phyloP scores from a whole-genome alignment of 1,140 invertebrate species.

The Adoxophyes honmai region DNA sequence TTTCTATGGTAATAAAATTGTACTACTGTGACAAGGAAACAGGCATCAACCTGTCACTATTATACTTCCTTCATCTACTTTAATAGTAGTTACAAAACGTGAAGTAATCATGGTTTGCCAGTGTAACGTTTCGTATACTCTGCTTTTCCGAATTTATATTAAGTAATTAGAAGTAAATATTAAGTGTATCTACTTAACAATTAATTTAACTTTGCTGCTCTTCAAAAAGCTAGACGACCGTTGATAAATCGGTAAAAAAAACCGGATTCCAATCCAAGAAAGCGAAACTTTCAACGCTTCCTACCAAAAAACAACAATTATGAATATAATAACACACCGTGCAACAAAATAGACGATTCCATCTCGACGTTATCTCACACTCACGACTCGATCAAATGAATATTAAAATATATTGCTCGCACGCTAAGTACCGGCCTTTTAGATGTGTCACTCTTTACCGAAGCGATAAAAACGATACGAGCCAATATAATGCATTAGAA shows the following conservation, averaged over 20 bases:
- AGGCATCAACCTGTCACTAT: no score
- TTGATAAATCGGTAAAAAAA: conserved; percentile 9
- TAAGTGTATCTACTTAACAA: no score
- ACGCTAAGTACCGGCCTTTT: conserved; percentile 33
- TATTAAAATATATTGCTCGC: conserved; percentile 32
- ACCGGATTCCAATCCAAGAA: background rate
- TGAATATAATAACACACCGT: conserved; percentile 10
- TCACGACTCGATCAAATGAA: conserved; percentile 48
- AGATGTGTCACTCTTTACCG: conserved; percentile 31
- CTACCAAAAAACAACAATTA: conserved; percentile 9
- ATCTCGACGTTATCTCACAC: conserved; percentile 28
- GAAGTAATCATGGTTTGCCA: no score
- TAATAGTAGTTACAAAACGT: no score
- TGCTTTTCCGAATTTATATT: no score
- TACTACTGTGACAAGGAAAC: no score
- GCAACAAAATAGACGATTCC: conserved; percentile 13
- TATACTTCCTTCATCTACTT: no score
- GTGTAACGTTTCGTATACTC: no score
- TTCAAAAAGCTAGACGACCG: conserved; percentile 1
- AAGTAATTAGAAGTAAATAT: no score
- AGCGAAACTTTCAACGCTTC: conserved; percentile 6
- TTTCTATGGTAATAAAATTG: no score
- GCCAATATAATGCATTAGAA: background rate
- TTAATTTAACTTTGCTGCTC: no score
- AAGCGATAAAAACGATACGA: conserved; percentile 6